Conservation (phyloP, 1,140 invertebrate species). For the Drosophila micromelanica region DNA sequence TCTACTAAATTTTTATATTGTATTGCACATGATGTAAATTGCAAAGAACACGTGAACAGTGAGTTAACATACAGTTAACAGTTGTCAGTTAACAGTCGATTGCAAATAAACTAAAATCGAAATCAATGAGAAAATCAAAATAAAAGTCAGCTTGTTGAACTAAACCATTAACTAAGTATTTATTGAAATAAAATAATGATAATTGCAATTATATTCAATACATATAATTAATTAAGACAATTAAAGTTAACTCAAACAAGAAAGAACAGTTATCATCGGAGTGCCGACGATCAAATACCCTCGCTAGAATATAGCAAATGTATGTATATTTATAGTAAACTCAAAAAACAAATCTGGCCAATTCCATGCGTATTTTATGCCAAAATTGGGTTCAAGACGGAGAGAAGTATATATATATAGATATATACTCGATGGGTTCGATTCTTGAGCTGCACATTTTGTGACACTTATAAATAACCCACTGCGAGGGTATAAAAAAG, state of each 20-base stretch:
- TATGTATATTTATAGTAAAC: background rate
- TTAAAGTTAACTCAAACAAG: constrained; percentile 22
- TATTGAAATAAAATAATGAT: constrained; percentile 63
- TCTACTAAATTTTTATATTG: constrained; percentile 5
- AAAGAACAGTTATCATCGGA: background rate
- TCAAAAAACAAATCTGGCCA: too few species aligned
- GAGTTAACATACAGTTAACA: constrained; percentile 17
- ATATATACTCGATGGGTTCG: background rate
- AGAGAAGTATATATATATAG: background rate
- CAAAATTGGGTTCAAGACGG: too few species aligned
- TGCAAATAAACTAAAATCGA: constrained; percentile 10
- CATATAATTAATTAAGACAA: constrained; percentile 30
- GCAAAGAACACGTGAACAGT: constrained; percentile 13
- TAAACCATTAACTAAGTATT: constrained; percentile 76
- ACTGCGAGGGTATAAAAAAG: background rate
- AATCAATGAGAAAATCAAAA: constrained; percentile 11
- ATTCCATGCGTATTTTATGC: too few species aligned
- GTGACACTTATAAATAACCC: too few species aligned
- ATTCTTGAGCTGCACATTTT: too few species aligned
- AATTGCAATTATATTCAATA: constrained; percentile 36
- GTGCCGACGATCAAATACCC: background rate
- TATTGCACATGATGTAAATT: constrained; percentile 28
- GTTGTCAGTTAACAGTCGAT: background rate
- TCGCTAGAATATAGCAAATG: background rate
- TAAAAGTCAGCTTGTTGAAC: constrained; percentile 47